These are phyloP conservation scores for Pasiphila rectangulata DNA, from an alignment of 2,888 invertebrate species.

Conservation along the genomic window DNA sequence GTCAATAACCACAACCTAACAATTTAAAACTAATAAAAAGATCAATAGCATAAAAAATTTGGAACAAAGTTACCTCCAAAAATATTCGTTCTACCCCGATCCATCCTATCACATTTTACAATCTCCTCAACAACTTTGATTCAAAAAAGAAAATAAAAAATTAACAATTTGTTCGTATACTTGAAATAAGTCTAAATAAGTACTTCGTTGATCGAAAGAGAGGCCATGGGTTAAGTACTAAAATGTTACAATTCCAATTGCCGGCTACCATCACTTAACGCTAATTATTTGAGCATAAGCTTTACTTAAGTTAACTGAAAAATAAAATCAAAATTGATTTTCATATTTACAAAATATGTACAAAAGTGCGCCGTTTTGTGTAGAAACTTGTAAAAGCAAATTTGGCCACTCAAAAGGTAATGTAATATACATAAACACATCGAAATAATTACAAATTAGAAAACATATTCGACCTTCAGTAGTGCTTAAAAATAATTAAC, in stretches of 20 bases:
- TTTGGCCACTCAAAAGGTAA: conserved; percentile 67
- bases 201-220: conserved; percentile 36
- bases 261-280: conserved; percentile 28
- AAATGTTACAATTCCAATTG: conserved; percentile 33
- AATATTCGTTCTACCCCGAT: conserved; percentile 57
- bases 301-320: conserved; percentile 66
- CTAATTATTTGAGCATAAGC: conserved; percentile 77
- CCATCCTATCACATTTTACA: conserved; percentile 70
- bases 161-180: conserved; percentile 66
- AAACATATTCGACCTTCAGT: conserved; percentile 56
- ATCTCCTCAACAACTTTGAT: conserved; percentile 48
- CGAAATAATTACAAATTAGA: conserved; percentile 43
- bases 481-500: conserved; percentile 44
- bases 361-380: conserved; percentile 61
- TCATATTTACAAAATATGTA: conserved; percentile 78
- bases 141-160: conserved; percentile 60
- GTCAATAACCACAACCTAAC: conserved; percentile 73
- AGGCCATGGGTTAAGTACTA: conserved; percentile 49
- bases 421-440: conserved; percentile 46
- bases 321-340: conserved; percentile 59
- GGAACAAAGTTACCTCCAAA: conserved; percentile 64
- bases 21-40: conserved; percentile 52
- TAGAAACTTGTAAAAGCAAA: conserved; percentile 50
- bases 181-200: conserved; percentile 64
- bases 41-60: conserved; percentile 57